Conservation (phyloP, 1,140 invertebrate species). For the Trypoxylus dichotomus region DNA sequence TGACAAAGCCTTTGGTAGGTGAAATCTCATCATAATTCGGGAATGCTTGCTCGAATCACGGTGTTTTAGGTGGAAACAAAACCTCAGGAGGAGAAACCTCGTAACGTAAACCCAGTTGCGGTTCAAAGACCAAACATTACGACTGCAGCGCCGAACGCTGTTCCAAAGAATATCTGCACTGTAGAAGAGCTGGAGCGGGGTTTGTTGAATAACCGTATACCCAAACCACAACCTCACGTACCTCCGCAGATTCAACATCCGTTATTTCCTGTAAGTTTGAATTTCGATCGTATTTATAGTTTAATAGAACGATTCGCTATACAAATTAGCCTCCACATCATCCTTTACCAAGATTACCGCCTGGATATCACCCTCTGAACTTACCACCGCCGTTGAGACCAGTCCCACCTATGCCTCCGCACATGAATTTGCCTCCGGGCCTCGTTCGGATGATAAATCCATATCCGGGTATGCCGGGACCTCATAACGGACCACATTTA, state of each 20-base stretch:
- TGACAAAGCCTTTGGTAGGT: not conserved
- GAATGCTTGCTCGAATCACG: no score
- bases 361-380: constrained; percentile 1
- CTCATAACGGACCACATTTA: not conserved
- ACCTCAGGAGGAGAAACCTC: not conserved
- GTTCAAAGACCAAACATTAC: not conserved
- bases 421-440: not conserved
- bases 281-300: not conserved
- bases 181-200: constrained; percentile 61
- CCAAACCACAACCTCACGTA: constrained; percentile 31
- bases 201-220: constrained; percentile 53
- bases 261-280: constrained; percentile 37
- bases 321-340: not conserved
- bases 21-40: not conserved
- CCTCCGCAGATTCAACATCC: constrained; percentile 30
- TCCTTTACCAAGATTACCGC: constrained; percentile 10
- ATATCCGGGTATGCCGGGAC: not conserved
- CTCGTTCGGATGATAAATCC: not conserved
- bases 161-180: constrained; percentile 56
- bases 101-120: not conserved
- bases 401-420: constrained; percentile 14
- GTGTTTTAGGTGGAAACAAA: not conserved
- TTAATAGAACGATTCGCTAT: not conserved
- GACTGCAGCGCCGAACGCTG: not conserved
- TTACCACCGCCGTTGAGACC: not conserved